These are phyloP conservation scores for Albula glossodonta DNA, from an alignment of 2,113 vertebrate genomes.

Conservation along the genomic window DNA sequence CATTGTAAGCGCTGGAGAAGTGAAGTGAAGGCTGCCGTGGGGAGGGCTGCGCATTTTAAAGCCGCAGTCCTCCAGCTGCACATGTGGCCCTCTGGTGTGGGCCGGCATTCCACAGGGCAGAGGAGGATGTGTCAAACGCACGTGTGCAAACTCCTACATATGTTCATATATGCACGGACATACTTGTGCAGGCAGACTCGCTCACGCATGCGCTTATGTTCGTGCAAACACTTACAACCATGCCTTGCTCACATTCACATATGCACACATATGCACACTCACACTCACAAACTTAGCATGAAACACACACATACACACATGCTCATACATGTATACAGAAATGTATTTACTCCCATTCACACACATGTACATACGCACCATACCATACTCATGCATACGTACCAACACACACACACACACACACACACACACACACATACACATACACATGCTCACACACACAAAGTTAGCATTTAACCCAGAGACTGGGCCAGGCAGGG, in stretches of 20 bases:
- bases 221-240: conserved; percentile 11
- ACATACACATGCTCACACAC: conserved; percentile 31
- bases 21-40: too few species aligned
- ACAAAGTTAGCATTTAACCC: neutral
- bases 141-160: conserved; percentile 12
- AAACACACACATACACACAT: conserved; percentile 2
- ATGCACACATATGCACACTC: neutral
- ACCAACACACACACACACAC: conserved; percentile 8
- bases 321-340: neutral
- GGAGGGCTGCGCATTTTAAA: neutral
- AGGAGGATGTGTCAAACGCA: neutral
- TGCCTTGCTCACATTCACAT: conserved; percentile 33
- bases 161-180: conserved; percentile 16
- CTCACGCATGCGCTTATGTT: neutral
- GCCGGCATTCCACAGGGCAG: neutral
- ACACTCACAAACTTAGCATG: conserved; percentile 1
- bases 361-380: neutral
- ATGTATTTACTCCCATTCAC: conserved; percentile 25
- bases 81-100: conserved; percentile 3
- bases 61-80: neutral
- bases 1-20: neutral
- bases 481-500: conserved; percentile 37
- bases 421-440: neutral
- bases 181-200: neutral
- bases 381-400: neutral